These are phyloP conservation scores for Rostratula benghalensis DNA, from an alignment of 2,113 vertebrate genomes.

Conservation along the genomic window DNA sequence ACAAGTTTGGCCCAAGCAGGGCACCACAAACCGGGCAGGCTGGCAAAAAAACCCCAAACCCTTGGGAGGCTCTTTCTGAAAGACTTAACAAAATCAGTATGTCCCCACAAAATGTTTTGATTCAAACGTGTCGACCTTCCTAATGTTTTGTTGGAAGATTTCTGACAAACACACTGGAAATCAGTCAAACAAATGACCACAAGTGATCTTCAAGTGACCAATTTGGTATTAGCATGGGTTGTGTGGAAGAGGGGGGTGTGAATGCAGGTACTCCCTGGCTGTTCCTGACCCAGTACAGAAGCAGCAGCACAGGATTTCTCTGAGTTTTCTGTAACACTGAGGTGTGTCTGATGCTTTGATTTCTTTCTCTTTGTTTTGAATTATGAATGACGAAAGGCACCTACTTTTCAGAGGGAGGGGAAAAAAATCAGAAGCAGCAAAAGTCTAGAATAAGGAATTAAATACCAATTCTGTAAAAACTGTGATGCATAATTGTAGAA, in stretches of 20 bases:
- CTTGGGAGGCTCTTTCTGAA: background rate
- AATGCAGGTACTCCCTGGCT: background rate
- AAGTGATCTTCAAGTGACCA: background rate
- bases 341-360: background rate
- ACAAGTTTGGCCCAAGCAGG: background rate
- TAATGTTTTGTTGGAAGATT: background rate
- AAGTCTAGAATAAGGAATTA: background rate
- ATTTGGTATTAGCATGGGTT: background rate
- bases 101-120: background rate
- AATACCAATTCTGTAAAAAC: background rate
- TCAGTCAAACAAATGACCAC: background rate
- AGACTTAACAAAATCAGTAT: background rate
- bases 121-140: background rate
- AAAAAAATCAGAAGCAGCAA: background rate
- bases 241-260: background rate
- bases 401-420: background rate
- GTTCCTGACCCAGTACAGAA: background rate
- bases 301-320: background rate
- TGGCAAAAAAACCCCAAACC: background rate
- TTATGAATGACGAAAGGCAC: background rate
- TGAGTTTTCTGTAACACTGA: background rate
- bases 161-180: background rate
- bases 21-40: background rate
- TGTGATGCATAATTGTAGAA: background rate
- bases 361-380: background rate